Evolutionary conservation across 2,797 vertebrate species (phyloP).

Genomic region (Numenius phaeopus): DNA sequence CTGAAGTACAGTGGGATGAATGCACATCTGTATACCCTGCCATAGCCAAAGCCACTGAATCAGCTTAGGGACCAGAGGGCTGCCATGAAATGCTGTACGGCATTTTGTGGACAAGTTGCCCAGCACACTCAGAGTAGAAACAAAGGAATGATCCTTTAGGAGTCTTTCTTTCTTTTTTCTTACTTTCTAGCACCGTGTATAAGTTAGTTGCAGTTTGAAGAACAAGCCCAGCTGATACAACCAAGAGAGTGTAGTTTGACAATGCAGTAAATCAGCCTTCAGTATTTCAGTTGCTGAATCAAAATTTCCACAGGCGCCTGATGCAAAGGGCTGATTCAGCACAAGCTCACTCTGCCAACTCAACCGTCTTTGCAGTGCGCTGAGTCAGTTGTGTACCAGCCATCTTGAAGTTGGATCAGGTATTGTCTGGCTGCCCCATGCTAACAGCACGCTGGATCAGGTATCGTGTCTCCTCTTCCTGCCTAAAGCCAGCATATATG

Average conservation of each 20-base stretch:
- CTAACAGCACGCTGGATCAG: background rate
- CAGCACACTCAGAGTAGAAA: background rate
- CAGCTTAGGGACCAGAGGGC: background rate
- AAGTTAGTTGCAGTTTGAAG: background rate
- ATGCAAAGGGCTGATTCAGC: background rate
- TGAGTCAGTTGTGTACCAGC: background rate
- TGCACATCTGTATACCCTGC: background rate
- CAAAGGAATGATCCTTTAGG: background rate
- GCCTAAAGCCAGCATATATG: background rate
- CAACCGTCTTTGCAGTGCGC: rapidly evolving
- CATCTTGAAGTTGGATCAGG: background rate
- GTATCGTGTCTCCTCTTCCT: background rate
- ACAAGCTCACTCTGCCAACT: background rate
- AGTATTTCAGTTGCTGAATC: background rate
- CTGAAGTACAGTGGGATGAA: background rate
- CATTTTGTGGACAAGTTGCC: background rate
- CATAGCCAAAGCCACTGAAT: background rate
- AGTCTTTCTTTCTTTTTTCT: background rate
- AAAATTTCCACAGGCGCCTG: rapidly evolving
- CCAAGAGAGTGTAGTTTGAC: background rate
- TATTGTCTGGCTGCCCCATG: background rate
- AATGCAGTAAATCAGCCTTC: background rate
- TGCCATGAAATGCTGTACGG: background rate
- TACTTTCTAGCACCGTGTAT: background rate
- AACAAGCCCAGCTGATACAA: background rate